phyloP scores from a whole-genome alignment of 1,140 invertebrate genomes.

The Heliconius himera region DNA sequence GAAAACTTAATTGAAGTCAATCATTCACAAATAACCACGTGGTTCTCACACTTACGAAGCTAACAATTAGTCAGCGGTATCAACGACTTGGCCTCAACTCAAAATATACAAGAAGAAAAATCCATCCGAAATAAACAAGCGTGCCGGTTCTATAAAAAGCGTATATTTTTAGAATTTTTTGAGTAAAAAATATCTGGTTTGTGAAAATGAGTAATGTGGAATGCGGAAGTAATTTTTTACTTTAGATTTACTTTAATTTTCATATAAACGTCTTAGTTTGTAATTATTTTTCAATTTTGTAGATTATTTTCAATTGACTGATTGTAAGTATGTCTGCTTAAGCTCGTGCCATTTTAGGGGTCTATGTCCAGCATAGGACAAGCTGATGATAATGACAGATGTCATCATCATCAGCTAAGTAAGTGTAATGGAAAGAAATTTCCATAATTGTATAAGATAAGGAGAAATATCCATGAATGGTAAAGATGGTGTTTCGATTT shows the following conservation, averaged over 20 bases:
- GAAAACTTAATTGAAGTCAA: neutral
- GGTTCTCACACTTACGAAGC: neutral
- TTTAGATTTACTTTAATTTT: neutral
- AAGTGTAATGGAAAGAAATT: too few species aligned
- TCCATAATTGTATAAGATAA: too few species aligned
- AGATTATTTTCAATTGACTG: neutral
- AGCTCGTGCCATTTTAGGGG: too few species aligned
- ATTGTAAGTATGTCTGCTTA: neutral
- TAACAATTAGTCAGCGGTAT: conserved; percentile 11
- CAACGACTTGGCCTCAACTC: conserved; percentile 13
- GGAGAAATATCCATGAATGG: too few species aligned
- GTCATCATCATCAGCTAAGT: too few species aligned
- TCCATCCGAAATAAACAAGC: neutral
- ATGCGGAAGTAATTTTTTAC: neutral
- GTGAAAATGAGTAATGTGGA: neutral
- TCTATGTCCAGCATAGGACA: too few species aligned
- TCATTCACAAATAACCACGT: neutral
- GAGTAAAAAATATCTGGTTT: conserved; percentile 2
- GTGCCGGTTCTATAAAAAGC: conserved; percentile 12
- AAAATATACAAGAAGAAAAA: neutral
- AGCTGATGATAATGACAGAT: too few species aligned
- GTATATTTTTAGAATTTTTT: conserved; percentile 4
- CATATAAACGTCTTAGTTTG: neutral
- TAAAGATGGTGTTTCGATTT: too few species aligned
- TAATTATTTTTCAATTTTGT: neutral